Evolutionary conservation across 2,113 vertebrate genomes (phyloP), one percentile per base, ranked within the genome.

Genomic region (Gopherus flavomarginatus): DNA sequence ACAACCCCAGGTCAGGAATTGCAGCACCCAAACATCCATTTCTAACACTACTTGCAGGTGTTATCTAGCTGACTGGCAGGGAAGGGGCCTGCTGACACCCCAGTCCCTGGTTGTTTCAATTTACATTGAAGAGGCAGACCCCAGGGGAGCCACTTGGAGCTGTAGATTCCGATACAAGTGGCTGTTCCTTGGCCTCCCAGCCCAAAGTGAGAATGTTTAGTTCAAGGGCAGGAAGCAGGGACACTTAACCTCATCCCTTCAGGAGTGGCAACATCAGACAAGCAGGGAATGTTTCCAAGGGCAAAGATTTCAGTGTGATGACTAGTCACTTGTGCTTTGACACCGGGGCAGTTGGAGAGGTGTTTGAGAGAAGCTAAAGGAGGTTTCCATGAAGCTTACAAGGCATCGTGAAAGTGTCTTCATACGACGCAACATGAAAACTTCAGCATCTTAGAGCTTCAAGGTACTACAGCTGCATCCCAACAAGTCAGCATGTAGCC

Each of bases 21-120:
- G 91, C 92, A 82, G 95, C 95, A 96, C 79, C 79, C 89, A 90
- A 79, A 82, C 47, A 50, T 5, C 57, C 72, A 31, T 11, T 47
- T 3, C 17, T 8, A 54, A 22, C 53, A 83, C 81, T 89, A 53
- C 82, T 47, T 81, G 83, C 81, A 2, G 1, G 1, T 31, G 86
- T 87, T 52, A 24, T 54, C 79, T 80, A 83, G 4, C 26, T 19
- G 52, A 44, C 0, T 0, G 83, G 90, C 44, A 79, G 29, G 50
- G 21, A 82, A 54, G 56, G 79, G 72, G 12, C 90, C 77, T 87
- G 85, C 14, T 92, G 4, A 81, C 38, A 57, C 80, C 90, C 81
- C 89, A 75, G 81, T 50, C 87, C 77, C 1, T 0, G 50, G 19
- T 2, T 5, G 65, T 38, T 38, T 72, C 59, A 31, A 5, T 72